Percentiles rank a stretch among this genome's conserved stretches.
These are phyloP conservation scores for Eulemur coronatus DNA, from an alignment of 2,797 vertebrate species.

Conservation along the genomic window DNA sequence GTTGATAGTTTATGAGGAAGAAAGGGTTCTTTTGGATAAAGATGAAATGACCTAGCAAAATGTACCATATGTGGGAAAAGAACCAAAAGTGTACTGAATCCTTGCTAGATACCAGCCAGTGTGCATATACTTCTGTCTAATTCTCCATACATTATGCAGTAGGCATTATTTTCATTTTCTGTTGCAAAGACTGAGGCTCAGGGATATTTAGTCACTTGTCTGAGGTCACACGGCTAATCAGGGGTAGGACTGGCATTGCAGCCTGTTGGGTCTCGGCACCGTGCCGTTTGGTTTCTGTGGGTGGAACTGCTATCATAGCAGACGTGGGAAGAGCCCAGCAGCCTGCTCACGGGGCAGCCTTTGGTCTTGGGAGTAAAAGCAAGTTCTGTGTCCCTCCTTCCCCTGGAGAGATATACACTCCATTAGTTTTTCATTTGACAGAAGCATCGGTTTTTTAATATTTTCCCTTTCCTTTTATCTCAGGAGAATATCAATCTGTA, in stretches of 20 bases:
- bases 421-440: conserved; percentile 83
- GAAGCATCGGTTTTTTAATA: conserved; percentile 78
- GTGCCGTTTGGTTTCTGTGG: neutral
- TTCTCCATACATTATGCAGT: neutral
- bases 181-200: neutral
- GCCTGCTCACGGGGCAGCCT: neutral
- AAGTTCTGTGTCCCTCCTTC: neutral
- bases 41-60: neutral
- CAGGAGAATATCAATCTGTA: conserved; percentile 79
- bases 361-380: conserved; percentile 27
- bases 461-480: conserved; percentile 77
- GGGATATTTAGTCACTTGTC: neutral
- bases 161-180: neutral
- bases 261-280: neutral
- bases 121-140: neutral
- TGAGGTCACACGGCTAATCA: neutral
- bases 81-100: neutral
- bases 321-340: neutral
- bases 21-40: neutral
- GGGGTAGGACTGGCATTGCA: neutral
- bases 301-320: neutral
- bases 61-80: neutral
- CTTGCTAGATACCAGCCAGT: neutral
- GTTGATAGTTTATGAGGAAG: neutral
- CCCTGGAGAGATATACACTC: conserved; percentile 40